These are phyloP conservation scores for Penaeus monodon DNA, from an alignment of 2,888 invertebrate species.

Conservation along the genomic window DNA sequence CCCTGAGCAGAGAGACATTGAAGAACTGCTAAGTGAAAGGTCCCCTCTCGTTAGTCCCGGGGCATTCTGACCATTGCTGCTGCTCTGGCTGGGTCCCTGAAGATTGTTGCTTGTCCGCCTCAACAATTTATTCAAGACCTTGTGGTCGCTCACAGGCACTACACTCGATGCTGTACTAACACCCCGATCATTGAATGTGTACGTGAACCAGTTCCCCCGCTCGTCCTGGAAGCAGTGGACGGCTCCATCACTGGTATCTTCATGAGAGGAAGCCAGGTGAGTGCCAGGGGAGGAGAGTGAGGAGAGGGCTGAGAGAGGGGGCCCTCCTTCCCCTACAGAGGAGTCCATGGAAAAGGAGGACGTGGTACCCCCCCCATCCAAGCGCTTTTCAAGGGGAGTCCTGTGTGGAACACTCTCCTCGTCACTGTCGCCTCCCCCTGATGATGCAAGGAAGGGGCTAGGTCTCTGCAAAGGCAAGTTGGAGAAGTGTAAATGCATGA, in stretches of 20 bases:
- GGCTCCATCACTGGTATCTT: conserved; percentile 86
- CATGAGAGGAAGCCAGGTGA: conserved; percentile 84
- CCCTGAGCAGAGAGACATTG: conserved; percentile 68
- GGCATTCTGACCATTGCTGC: conserved; percentile 6
- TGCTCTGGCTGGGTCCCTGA: conserved; percentile 23
- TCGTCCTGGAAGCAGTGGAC: conserved; percentile 90
- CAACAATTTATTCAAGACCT: conserved; percentile 37
- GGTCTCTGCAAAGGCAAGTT: conserved; percentile 16
- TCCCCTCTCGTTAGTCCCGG: conserved; percentile 35
- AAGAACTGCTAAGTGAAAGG: conserved; percentile 65
- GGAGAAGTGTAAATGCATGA: no score
- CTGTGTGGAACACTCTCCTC: conserved; percentile 13
- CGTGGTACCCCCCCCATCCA: conserved; percentile 19
- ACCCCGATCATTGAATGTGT: conserved; percentile 86
- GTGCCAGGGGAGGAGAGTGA: conserved; percentile 70
- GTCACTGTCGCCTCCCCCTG: conserved; percentile 28
- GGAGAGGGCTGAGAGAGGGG: conserved; percentile 65
- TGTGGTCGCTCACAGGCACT: conserved; percentile 33
- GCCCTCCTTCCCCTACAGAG: conserved; percentile 66
- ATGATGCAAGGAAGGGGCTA: neutral
- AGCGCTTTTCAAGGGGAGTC: conserved; percentile 11
- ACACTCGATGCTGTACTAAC: conserved; percentile 68
- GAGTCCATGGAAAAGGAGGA: conserved; percentile 7
- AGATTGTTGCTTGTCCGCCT: conserved; percentile 32
- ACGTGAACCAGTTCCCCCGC: conserved; percentile 87